A percentile compares a stretch with the other conserved stretches of the same genome.
These are phyloP conservation scores for Stigmatopora nigra DNA, from an alignment of 2,113 vertebrate genomes.

Conservation along the genomic window DNA sequence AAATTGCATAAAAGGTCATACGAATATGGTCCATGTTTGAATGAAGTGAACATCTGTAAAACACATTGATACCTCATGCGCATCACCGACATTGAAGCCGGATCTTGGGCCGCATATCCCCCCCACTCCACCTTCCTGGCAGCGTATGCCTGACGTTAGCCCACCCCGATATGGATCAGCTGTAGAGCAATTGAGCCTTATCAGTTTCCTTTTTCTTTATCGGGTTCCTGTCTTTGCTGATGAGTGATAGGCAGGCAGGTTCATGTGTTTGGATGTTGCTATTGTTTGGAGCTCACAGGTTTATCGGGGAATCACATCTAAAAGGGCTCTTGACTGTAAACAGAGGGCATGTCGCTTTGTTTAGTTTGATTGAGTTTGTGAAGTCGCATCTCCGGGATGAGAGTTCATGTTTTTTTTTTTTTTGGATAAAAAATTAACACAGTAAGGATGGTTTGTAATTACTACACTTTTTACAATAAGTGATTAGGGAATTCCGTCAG, in stretches of 20 bases:
- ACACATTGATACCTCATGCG: slow-evolving; percentile 14
- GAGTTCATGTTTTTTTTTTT: background rate
- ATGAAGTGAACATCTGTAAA: slow-evolving; percentile 33
- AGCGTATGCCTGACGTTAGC: slow-evolving; percentile 47
- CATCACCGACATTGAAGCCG: background rate
- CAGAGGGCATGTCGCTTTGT: background rate
- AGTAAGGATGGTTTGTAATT: background rate
- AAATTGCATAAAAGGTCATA: background rate
- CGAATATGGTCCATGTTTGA: background rate
- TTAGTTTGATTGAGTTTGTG: background rate
- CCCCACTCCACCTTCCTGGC: slow-evolving; percentile 17
- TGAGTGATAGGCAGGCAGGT: slow-evolving; percentile 20
- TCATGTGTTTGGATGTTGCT: slow-evolving; percentile 13
- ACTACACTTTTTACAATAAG: background rate
- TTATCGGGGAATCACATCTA: slow-evolving; percentile 1
- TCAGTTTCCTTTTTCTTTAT: slow-evolving; percentile 51
- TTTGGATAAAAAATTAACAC: background rate
- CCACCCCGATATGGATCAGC: slow-evolving; percentile 47
- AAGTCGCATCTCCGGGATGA: background rate
- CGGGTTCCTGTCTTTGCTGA: slow-evolving; percentile 42
- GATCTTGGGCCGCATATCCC: slow-evolving; percentile 12
- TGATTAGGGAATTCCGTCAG: background rate
- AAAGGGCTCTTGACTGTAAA: slow-evolving; percentile 2
- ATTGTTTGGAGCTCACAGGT: slow-evolving; percentile 27
- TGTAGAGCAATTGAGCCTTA: slow-evolving; percentile 50